phyloP scores from a whole-genome alignment of 1,140 invertebrate species.

The Cydia pomonella region DNA sequence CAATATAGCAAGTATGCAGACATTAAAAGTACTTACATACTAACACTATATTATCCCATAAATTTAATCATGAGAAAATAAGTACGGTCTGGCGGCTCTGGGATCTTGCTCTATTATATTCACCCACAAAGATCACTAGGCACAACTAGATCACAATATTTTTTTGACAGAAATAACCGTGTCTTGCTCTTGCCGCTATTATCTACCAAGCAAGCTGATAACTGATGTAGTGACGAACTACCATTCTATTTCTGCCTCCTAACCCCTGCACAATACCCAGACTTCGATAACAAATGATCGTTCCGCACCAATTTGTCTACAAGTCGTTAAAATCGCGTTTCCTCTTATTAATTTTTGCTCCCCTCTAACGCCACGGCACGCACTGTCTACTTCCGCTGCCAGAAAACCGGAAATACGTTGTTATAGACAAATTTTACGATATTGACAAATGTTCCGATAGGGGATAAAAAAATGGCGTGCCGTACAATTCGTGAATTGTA shows the following conservation, averaged over 20 bases:
- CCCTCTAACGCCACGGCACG: slow-evolving; percentile 41
- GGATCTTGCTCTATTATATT: no score
- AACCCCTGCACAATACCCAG: slow-evolving; percentile 46
- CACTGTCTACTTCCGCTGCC: slow-evolving; percentile 42
- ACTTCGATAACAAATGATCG: slow-evolving; percentile 67
- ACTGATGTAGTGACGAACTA: not conserved
- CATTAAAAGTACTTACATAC: no score
- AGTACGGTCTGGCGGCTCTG: no score
- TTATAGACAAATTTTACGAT: slow-evolving; percentile 64
- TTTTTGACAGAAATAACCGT: not conserved
- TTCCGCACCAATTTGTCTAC: slow-evolving; percentile 71
- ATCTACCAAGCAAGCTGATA: not conserved
- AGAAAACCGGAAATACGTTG: slow-evolving; percentile 58
- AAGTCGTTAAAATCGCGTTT: slow-evolving; percentile 77
- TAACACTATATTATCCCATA: no score
- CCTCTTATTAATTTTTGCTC: slow-evolving; percentile 76
- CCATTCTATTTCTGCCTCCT: not conserved
- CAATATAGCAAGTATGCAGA: no score
- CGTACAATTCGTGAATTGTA: not conserved
- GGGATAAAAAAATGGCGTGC: slow-evolving; percentile 38
- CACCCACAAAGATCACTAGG: no score
- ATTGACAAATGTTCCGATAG: slow-evolving; percentile 64
- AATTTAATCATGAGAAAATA: no score
- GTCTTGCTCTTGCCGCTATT: not conserved
- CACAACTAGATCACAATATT: no score